A percentile compares a stretch with the other conserved stretches of the same genome.
phyloP scores from a whole-genome alignment of 2,888 invertebrate species.

The Plebejus argus region DNA sequence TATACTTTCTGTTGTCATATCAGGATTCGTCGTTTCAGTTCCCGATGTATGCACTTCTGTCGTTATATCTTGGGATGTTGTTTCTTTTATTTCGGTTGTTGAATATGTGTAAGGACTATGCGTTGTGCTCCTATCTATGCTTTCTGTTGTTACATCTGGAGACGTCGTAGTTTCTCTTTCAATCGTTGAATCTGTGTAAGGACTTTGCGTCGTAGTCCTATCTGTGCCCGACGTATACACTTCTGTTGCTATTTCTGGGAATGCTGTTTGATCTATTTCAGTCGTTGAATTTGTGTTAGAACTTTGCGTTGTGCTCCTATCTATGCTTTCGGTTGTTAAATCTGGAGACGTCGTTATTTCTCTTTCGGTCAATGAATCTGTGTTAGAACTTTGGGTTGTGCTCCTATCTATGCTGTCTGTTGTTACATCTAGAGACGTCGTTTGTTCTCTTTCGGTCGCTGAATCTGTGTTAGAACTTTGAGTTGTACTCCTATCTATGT shows the following conservation, averaged over 20 bases:
- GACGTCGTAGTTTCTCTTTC: too few species aligned
- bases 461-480: neutral
- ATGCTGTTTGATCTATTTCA: too few species aligned
- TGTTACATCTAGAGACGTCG: neutral
- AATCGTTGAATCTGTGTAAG: too few species aligned
- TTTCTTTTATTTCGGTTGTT: neutral
- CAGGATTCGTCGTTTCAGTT: neutral
- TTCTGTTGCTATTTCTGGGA: too few species aligned
- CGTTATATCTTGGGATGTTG: too few species aligned
- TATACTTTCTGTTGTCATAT: neutral
- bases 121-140: neutral
- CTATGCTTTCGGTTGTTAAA: neutral
- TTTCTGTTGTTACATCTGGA: too few species aligned
- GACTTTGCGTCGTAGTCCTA: too few species aligned
- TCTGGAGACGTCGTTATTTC: conserved; percentile 1
- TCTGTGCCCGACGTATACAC: too few species aligned
- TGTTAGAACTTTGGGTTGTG: too few species aligned
- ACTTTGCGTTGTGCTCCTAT: too few species aligned
- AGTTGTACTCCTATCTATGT: neutral
- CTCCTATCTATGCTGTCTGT: neutral
- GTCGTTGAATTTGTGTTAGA: too few species aligned
- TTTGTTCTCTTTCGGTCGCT: conserved; percentile 24
- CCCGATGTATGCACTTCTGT: neutral
- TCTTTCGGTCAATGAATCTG: neutral
- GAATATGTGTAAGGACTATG: neutral